phyloP scores from a whole-genome alignment of 2,797 vertebrate genomes.

The Sylvilagus floridanus region DNA sequence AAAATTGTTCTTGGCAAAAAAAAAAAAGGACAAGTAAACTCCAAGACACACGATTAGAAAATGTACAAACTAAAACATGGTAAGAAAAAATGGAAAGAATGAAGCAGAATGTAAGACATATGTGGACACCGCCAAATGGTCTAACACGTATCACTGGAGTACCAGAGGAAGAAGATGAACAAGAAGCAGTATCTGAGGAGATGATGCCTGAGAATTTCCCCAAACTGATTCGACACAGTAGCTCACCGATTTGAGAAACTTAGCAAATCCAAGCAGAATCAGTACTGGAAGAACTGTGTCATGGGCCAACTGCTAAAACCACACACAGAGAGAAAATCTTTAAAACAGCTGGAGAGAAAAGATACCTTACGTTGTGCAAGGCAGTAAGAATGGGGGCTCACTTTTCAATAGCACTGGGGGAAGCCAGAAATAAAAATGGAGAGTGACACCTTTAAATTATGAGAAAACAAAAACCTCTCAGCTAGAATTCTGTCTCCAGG shows the following conservation, averaged over 20 bases:
- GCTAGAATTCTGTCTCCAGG: neutral
- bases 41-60: neutral
- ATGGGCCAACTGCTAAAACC: neutral
- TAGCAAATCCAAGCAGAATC: conserved; percentile 35
- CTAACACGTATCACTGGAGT: neutral
- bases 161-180: neutral
- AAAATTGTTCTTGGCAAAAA: neutral
- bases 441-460: conserved; percentile 11
- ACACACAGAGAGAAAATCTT: neutral
- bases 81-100: neutral
- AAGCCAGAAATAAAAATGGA: neutral
- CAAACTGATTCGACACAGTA: neutral
- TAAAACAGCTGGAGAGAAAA: neutral
- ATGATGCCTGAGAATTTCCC: neutral
- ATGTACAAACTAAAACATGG: neutral
- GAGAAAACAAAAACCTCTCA: neutral
- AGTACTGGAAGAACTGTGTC: neutral
- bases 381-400: neutral
- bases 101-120: neutral
- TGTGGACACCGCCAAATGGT: neutral
- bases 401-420: neutral
- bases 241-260: neutral
- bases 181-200: neutral
- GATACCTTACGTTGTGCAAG: neutral
- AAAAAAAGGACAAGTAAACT: neutral